Evolutionary conservation across 2,888 invertebrate genomes (phyloP), one percentile per base, ranked within the genome.

Genomic region (Kryphioiulus occultus): DNA sequence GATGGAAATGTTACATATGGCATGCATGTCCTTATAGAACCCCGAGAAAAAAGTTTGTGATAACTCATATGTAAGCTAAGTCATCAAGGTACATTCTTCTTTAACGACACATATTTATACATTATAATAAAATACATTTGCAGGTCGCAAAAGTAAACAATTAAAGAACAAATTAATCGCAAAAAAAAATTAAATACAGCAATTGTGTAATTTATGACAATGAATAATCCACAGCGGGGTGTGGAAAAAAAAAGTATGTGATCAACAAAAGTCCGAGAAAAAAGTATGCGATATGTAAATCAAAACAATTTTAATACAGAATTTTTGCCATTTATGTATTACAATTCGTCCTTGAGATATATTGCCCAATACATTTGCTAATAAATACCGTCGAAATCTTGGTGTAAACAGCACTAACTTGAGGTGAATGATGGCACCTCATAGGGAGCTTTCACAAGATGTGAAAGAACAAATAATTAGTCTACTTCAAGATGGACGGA

Each of bases 281-380:
- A 84, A 84, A n/a, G 42, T 84, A 84, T 42, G 1, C 32, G n/a
- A 32, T 32, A 42, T 84, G 35, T 84, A 32, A 84, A 84, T 84
- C 39, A 32, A 35, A 84, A 84, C 35, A 84, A 84, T 42, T 26
- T 68, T 7, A 68, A 68, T 68, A 26, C 68, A 26, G 3, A 26
- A 68, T 68, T 68, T 22, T 68, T 68, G 68, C 26, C 22, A 68
- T 68, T 68, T 35, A 68, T 68, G 68, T 68, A 68, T 68, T 26
- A 68, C 68, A 68, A 68, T 68, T 68, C 68, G 10, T 68, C 68
- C 68, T 68, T 68, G 26, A 68, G 22, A 68, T 7, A 68, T 26
- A 26, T 68, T 68, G 22, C 22, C 1, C 1, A 9, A 68, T 68
- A 68, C 47, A 47, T 47, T 47, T 47, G 10, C 47, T 47, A 47